These are phyloP conservation scores for Remorina albescens DNA, from an alignment of 2,797 vertebrate species.

Conservation along the genomic window DNA sequence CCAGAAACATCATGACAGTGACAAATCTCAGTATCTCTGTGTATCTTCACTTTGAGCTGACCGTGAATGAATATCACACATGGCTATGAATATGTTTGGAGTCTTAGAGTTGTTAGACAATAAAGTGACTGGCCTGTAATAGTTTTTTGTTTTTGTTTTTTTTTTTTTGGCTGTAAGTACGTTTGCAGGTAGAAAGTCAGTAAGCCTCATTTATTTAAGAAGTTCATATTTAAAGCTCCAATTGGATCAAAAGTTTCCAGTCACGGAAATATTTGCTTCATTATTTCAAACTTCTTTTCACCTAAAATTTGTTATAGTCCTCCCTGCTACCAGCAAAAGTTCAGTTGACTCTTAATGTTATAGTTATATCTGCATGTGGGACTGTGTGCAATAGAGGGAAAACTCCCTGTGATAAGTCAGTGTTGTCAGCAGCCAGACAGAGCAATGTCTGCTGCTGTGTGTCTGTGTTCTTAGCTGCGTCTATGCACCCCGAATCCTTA, in stretches of 20 bases:
- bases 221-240: too few relatives aligned
- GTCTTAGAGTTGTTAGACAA: background rate
- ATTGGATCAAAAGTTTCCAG: background rate
- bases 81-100: slow-evolving; percentile 18
- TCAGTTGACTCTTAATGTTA: background rate
- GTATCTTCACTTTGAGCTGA: slow-evolving; percentile 27
- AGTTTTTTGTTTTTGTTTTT: background rate
- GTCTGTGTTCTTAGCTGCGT: slow-evolving; percentile 34
- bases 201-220: background rate
- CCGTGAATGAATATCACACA: slow-evolving; percentile 19
- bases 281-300: background rate
- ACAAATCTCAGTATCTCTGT: slow-evolving; percentile 27
- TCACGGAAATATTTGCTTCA: slow-evolving; percentile 16
- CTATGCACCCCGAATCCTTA: slow-evolving; percentile 20
- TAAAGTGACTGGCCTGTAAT: background rate
- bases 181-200: background rate
- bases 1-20: slow-evolving; percentile 9
- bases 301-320: background rate
- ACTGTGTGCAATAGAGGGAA: slow-evolving; percentile 2
- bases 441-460: slow-evolving; percentile 49
- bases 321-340: slow-evolving; percentile 1
- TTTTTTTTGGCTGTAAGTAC: background rate
- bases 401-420: slow-evolving; percentile 42
- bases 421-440: slow-evolving; percentile 43
- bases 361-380: slow-evolving; percentile 17